Conservation (phyloP, 2,888 invertebrate genomes). For the Hirtodrosophila cameraria region DNA sequence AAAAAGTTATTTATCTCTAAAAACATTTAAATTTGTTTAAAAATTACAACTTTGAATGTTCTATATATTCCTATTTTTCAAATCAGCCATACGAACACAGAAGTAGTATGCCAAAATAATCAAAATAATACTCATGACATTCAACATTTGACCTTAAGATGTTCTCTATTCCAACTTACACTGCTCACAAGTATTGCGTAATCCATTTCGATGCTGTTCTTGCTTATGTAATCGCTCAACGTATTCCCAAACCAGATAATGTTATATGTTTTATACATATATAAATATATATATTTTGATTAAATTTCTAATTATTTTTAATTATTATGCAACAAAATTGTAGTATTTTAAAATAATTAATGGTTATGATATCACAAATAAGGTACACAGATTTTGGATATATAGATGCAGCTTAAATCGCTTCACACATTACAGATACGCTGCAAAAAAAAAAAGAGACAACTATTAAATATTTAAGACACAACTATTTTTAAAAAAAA, state of each 20-base stretch:
- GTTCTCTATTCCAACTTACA: conserved; percentile 48
- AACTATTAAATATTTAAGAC: too few species aligned
- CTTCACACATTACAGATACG: conserved; percentile 56
- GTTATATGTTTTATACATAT: conserved; percentile 14
- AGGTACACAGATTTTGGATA: conserved; percentile 76
- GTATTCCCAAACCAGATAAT: conserved; percentile 29
- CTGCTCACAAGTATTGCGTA: conserved; percentile 58
- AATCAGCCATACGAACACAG: too few species aligned
- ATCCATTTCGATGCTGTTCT: conserved; percentile 56
- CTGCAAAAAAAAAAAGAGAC: conserved; percentile 38
- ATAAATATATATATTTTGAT: not conserved
- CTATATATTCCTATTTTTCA: too few species aligned
- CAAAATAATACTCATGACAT: not conserved
- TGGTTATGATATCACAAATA: conserved; percentile 79
- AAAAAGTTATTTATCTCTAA: too few species aligned
- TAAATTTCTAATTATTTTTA: conserved; percentile 19
- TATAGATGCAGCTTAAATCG: conserved; percentile 45
- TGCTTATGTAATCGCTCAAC: conserved; percentile 57
- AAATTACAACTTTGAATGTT: too few species aligned
- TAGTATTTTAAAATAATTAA: conserved; percentile 37
- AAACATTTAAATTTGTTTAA: too few species aligned
- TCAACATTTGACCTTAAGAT: conserved; percentile 47
- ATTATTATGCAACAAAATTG: conserved; percentile 50
- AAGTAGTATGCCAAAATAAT: too few species aligned
- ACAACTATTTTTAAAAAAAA: too few species aligned